A percentile compares a stretch with the other conserved stretches of the same genome.
These are phyloP conservation scores for Sarcophilus harrisii DNA, from an alignment of 2,797 vertebrate species.

Conservation along the genomic window DNA sequence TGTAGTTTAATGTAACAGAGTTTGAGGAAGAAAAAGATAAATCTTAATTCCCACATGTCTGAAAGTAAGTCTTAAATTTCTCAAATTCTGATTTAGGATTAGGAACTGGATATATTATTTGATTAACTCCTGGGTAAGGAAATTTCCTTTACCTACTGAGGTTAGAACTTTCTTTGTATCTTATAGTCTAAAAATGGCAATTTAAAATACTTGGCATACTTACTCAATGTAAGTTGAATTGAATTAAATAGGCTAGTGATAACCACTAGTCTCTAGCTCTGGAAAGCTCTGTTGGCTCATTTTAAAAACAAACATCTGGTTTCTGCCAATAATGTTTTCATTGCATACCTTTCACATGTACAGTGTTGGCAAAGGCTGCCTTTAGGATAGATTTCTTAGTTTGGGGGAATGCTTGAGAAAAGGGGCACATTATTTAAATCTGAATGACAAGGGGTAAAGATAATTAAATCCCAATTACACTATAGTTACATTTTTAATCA, in stretches of 20 bases:
- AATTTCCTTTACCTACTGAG: background rate
- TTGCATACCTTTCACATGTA: slow-evolving; percentile 24
- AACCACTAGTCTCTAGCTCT: background rate
- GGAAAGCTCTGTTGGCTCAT: background rate
- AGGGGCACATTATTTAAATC: slow-evolving; percentile 40
- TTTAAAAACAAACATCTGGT: slow-evolving; percentile 38
- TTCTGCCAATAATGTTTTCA: slow-evolving; percentile 38
- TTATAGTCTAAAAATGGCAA: background rate
- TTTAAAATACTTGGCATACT: background rate
- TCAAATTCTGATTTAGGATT: background rate
- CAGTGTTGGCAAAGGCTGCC: slow-evolving; percentile 16
- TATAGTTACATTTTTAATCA: background rate
- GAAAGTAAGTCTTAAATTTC: background rate
- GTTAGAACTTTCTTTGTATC: background rate
- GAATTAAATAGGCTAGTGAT: background rate
- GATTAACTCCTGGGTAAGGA: background rate
- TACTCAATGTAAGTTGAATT: background rate
- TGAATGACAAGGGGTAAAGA: slow-evolving; percentile 40
- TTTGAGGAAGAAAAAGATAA: background rate
- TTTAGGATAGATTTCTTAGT: slow-evolving; percentile 16
- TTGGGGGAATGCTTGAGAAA: background rate
- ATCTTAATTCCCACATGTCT: background rate
- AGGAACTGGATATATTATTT: background rate
- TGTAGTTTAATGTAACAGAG: background rate
- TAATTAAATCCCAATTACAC: slow-evolving; percentile 39